Conservation (phyloP, 2,888 invertebrate species). For the Dasysyrphus albostriatus region DNA sequence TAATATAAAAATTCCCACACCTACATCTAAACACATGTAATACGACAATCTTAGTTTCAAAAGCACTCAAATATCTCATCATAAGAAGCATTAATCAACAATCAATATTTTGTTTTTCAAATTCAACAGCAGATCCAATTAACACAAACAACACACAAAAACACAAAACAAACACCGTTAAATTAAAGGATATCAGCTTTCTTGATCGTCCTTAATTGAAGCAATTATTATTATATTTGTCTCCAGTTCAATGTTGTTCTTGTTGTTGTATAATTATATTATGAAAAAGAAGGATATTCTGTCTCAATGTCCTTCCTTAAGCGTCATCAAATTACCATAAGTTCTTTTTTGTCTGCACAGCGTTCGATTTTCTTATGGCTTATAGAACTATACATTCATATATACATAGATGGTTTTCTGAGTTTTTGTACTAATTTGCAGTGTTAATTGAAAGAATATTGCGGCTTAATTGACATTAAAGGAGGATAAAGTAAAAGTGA, state of each 20-base stretch:
- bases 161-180: constrained; percentile 28
- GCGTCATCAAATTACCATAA: constrained; percentile 38
- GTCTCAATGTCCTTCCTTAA: constrained; percentile 11
- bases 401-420: not conserved
- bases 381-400: not conserved
- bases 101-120: constrained; percentile 4
- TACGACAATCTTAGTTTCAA: not conserved
- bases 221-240: constrained; percentile 16
- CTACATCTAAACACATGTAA: not conserved
- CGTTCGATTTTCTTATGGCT: constrained; percentile 6
- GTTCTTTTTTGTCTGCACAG: not conserved
- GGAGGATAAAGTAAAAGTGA: constrained; percentile 17
- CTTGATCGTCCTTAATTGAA: constrained; percentile 21
- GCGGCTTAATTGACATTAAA: constrained; percentile 19
- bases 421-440: not conserved
- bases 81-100: constrained; percentile 6
- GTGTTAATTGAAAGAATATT: constrained; percentile 15
- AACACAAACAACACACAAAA: constrained; percentile 14
- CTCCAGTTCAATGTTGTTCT: constrained; percentile 17
- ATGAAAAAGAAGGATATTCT: not conserved
- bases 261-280: constrained; percentile 13
- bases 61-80: not conserved
- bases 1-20: not conserved
- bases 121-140: constrained; percentile 1
- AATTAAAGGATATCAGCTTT: constrained; percentile 34